Evolutionary conservation across 2,113 vertebrate genomes (phyloP), one percentile per base, ranked within the genome.

Genomic region (Sigmodon hispidus): DNA sequence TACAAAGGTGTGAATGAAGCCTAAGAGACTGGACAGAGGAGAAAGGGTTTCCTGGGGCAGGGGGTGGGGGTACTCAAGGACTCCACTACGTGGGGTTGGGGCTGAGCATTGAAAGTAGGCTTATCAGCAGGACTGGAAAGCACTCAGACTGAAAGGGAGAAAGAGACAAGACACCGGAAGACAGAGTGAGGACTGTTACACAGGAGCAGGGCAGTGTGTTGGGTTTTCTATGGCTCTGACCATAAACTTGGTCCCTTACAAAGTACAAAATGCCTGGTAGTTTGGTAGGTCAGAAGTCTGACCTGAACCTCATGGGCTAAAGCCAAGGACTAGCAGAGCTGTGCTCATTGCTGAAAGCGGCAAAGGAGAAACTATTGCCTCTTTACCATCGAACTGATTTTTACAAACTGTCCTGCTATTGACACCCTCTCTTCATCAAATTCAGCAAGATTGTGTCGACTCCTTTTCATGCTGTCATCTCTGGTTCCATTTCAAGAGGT

Each of bases 51-150:
- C 36, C 40, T 77, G 43, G 22, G n/a, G 86, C 31, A 31, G 29
- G 0, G 13, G n/a, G 12, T n/a, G 29, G 0, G 13, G n/a, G 12
- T 6, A 75, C 3, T n/a, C 24, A 11, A 1, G 21, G 16, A 19
- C 3, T 0, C 43, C 61, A 7, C 10, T 9, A 84, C 72, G 43
- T 31, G 43, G 10, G 17, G 8, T n/a, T 77, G 50, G 63, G 67
- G 40, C 50, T 50, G 67, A 90, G 48, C 48, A 73, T 48, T 75
- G 48, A 90, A 57, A 77, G 65, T 16, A 45, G 21, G 59, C 31
- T 1, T 15, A 24, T 6, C 45, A 16, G 8, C 26, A 36, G 4
- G 19, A 19, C 2, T 43, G 48, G 73, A 43, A 80, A 76, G 48
- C 48, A 34, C 21, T 87, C 69, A 76, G 40, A 67, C 6, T 7